A percentile compares a stretch with the other conserved stretches of the same genome.
Evolutionary conservation across 2,113 vertebrate species (phyloP).

Genomic region (Atrichornis clamosus): DNA sequence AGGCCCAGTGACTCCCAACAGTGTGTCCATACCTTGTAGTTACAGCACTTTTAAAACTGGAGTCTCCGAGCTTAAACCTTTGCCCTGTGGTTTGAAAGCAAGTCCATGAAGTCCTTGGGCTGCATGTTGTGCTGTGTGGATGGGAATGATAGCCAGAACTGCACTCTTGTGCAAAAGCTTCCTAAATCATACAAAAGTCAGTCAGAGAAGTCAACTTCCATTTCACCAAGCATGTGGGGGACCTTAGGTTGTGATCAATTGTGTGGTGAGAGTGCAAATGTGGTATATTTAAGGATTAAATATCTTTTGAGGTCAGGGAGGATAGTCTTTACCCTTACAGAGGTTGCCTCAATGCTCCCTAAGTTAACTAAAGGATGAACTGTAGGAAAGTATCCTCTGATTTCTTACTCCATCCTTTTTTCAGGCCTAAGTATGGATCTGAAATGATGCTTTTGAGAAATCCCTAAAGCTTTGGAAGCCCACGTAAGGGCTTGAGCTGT

Average conservation of each 20-base stretch:
- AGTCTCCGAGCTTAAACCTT: background rate
- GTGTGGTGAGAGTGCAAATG: background rate
- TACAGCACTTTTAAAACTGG: background rate
- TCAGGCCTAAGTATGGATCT: background rate
- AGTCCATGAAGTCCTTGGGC: background rate
- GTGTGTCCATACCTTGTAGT: background rate
- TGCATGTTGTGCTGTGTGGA: accelerated
- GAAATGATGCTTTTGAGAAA: background rate
- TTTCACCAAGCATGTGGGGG: background rate
- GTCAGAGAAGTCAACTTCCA: background rate
- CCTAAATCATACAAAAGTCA: background rate
- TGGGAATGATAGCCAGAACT: background rate
- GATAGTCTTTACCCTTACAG: background rate
- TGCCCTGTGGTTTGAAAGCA: background rate
- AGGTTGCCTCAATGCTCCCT: background rate
- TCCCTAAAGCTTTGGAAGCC: background rate
- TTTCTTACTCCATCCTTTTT: background rate
- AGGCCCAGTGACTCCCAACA: background rate
- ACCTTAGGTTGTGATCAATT: background rate
- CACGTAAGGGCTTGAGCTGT: background rate
- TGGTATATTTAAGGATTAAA: background rate
- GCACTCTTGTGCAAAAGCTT: background rate
- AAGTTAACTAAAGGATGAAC: background rate
- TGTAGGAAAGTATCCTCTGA: background rate
- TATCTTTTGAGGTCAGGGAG: background rate